Evolutionary conservation across 2,888 invertebrate species (phyloP), one percentile per base, ranked within the genome.

Genomic region (Leptothorax acervorum): DNA sequence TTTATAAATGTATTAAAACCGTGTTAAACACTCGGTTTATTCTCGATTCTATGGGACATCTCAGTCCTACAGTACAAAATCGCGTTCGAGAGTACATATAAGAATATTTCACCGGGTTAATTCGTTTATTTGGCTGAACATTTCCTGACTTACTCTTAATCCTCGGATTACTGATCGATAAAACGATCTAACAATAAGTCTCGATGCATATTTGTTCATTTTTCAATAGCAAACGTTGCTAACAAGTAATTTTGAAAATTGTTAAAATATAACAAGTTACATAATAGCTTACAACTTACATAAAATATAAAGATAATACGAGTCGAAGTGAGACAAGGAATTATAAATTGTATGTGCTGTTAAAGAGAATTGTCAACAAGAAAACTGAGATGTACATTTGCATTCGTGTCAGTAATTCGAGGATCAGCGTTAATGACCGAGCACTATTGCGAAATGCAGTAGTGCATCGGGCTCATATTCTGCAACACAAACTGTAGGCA

Each of bases 401-500:
- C 23, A 45, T 6, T 57, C 11, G 1, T 42, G 6, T 65, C 65
- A 35, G 18, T 48, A 79, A 79, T 79, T 28, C 70, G 15, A 79
- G 35, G 28, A 48, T 60, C 48, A 48, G 45, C 45, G 74, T 65
- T 75, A 79, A 85, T 86, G 90, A 91, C 90, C 89, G 91, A 92
- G 90, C 88, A 91, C 90, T 89, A 92, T 91, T 89, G 70, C 65
- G 45, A 85, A 86, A 86, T 92, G 90, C 90, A 78, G n/a, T 55
- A 91, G 89, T 90, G 89, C 88, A 89, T 85, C 86, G 62, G 75
- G 89, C 89, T 90, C 87, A 78, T 85, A 82, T 89, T 86, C 86
- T 66, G 85, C 85, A 86, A 86, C 65, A 87, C 85, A 85, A 87
- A 85, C 81, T 83, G 63, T 85, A 55, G 74, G 84, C 92, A 92